Percentiles rank a stretch among this genome's conserved stretches.
Conservation (phyloP, 2,888 invertebrate genomes). For the Amphipyra tragopoginis region DNA sequence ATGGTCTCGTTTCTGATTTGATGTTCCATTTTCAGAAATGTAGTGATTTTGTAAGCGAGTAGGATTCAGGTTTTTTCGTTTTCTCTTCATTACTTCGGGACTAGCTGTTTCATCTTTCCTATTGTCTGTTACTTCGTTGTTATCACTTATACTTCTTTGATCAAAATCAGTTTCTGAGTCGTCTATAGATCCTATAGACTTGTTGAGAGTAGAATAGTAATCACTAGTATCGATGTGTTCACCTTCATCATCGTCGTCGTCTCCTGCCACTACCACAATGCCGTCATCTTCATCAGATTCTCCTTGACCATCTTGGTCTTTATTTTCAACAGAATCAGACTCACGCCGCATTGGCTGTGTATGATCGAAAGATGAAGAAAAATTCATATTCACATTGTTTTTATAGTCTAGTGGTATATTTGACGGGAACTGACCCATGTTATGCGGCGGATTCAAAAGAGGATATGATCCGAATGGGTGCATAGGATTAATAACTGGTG, state of each 20-base stretch:
- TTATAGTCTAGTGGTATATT: conserved; percentile 87
- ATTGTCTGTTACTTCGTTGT: conserved; percentile 76
- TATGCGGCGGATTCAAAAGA: conserved; percentile 92
- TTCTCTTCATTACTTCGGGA: conserved; percentile 93
- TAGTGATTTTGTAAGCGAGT: conserved; percentile 92
- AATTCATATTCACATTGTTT: conserved; percentile 81
- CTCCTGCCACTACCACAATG: conserved; percentile 94
- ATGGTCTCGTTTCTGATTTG: conserved; percentile 66
- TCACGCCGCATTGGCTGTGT: conserved; percentile 80
- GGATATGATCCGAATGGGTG: conserved; percentile 95
- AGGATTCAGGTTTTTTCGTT: conserved; percentile 97
- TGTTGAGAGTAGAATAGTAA: conserved; percentile 82
- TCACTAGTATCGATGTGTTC: conserved; percentile 88
- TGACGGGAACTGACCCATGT: conserved; percentile 89
- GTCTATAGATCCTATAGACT: conserved; percentile 80
- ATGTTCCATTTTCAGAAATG: conserved; percentile 63
- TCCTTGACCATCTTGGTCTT: conserved; percentile 91
- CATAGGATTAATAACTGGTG: conserved; percentile 92
- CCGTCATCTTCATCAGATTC: conserved; percentile 93
- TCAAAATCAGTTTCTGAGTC: conserved; percentile 85
- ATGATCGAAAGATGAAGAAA: conserved; percentile 74
- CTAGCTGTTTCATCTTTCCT: conserved; percentile 87
- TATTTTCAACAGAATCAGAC: conserved; percentile 83
- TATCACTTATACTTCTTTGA: conserved; percentile 83
- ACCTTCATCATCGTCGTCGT: conserved; percentile 93